Conservation (phyloP, 2,797 vertebrate genomes). For the Pseudochaenichthys georgianus region DNA sequence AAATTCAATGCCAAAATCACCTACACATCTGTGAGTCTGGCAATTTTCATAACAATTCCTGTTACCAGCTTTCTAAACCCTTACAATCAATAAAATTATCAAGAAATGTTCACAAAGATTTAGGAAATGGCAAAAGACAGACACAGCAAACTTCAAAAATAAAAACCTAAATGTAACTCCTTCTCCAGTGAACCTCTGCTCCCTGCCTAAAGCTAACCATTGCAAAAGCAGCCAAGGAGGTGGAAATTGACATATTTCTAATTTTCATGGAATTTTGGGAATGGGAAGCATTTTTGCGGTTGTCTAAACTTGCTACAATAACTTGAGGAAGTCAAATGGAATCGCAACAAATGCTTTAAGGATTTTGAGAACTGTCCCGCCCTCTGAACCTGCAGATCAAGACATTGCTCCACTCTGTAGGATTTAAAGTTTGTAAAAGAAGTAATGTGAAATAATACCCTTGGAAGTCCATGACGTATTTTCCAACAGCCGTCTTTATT, state of each 20-base stretch:
- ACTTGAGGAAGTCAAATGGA: neutral
- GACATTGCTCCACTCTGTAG: neutral
- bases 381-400: neutral
- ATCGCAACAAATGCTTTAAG: neutral
- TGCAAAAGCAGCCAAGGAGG: neutral
- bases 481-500: slow-evolving; percentile 82
- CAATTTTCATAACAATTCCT: neutral
- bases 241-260: neutral
- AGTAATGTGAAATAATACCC: slow-evolving; percentile 26
- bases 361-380: neutral
- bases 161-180: too few species aligned
- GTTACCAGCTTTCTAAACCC: neutral
- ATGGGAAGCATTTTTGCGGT: too few species aligned
- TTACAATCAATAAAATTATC: neutral
- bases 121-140: neutral
- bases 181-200: neutral
- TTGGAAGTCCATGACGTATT: slow-evolving; percentile 2
- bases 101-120: neutral
- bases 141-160: neutral
- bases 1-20: neutral
- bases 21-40: neutral
- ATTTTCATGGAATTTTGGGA: neutral
- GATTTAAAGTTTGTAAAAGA: neutral
- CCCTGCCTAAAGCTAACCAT: neutral
- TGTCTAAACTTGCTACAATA: neutral